A percentile compares a stretch with the other conserved stretches of the same genome.
Evolutionary conservation across 2,888 invertebrate genomes (phyloP).

Genomic region (Atethmia centrago): DNA sequence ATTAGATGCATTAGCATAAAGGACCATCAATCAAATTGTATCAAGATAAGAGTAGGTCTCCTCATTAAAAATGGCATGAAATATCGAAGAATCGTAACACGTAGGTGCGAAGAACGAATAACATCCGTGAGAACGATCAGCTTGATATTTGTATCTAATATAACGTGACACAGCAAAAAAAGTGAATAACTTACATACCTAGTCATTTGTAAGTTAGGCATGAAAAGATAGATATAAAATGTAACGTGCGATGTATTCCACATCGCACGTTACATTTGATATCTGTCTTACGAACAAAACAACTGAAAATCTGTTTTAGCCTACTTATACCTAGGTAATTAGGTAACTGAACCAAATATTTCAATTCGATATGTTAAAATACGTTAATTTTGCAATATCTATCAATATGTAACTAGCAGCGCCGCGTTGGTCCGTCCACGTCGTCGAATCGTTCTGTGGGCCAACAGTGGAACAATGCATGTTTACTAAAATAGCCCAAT

Average conservation of each 20-base stretch:
- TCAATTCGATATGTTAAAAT: slow-evolving; percentile 34
- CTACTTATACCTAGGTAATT: neutral
- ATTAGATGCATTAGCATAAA: neutral
- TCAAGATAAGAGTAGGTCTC: slow-evolving; percentile 15
- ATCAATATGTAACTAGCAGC: slow-evolving; percentile 63
- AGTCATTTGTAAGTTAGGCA: neutral
- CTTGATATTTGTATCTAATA: slow-evolving; percentile 7
- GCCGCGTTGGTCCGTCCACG: slow-evolving; percentile 34
- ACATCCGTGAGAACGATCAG: slow-evolving; percentile 37
- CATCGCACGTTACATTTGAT: no score
- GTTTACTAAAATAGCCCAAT: slow-evolving; percentile 70
- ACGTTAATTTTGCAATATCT: slow-evolving; percentile 61
- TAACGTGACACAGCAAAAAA: slow-evolving; percentile 1
- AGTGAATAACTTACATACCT: neutral
- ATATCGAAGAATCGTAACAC: slow-evolving; percentile 3
- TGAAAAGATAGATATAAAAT: no score
- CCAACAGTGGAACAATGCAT: slow-evolving; percentile 73
- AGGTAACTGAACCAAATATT: slow-evolving; percentile 10
- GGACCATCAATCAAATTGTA: slow-evolving; percentile 3
- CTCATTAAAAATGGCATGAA: slow-evolving; percentile 11
- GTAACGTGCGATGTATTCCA: no score
- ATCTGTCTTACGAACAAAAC: no score
- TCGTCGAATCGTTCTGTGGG: slow-evolving; percentile 61
- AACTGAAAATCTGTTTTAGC: no score
- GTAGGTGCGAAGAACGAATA: slow-evolving; percentile 17